Conservation (phyloP, 2,797 vertebrate genomes). For the Platyrinchus mystaceus region DNA sequence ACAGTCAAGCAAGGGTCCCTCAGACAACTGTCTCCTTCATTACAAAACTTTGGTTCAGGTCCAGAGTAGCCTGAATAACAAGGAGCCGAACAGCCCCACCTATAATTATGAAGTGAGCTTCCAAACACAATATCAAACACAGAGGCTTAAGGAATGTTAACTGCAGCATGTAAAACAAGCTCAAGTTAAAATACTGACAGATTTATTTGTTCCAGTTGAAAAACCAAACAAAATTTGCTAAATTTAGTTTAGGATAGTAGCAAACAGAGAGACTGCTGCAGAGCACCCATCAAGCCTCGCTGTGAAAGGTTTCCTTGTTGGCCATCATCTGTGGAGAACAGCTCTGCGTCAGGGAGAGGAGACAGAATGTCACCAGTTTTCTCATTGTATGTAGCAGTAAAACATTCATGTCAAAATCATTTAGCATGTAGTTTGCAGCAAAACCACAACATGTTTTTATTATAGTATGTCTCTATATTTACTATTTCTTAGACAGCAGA, state of each 20-base stretch:
- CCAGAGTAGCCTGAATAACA: neutral
- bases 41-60: neutral
- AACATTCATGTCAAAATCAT: neutral
- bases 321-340: neutral
- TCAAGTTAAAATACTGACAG: neutral
- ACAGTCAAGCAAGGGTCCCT: neutral
- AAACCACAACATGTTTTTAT: neutral
- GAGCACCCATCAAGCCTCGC: neutral
- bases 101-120: constrained; percentile 11
- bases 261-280: neutral
- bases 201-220: constrained; percentile 8
- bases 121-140: neutral
- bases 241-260: neutral
- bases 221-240: neutral
- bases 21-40: constrained; percentile 16
- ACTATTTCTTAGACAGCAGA: neutral
- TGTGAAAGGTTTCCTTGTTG: neutral
- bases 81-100: neutral
- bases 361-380: neutral
- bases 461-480: neutral
- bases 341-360: neutral
- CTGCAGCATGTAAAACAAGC: neutral
- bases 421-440: neutral
- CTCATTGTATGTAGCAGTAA: neutral
- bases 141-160: neutral